Conservation (phyloP, 2,113 vertebrate genomes). For the Sinocyclocheilus anshuiensis region DNA sequence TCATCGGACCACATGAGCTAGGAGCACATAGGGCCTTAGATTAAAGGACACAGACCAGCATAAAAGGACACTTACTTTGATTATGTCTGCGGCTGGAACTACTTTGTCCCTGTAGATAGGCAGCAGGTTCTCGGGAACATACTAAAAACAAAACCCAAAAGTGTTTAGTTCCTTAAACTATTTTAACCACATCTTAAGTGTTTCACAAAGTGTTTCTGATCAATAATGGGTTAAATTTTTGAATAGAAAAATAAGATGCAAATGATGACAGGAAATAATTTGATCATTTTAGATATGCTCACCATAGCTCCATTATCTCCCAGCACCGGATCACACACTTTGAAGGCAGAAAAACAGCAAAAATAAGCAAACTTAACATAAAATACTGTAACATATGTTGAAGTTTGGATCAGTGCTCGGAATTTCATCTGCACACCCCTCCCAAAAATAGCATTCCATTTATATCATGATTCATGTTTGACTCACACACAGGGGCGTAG, state of each 20-base stretch:
- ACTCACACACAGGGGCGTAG: neutral
- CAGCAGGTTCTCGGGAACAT: constrained; percentile 89
- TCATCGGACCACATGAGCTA: neutral
- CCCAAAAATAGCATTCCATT: neutral
- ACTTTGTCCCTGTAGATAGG: constrained; percentile 91
- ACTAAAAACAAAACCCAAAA: constrained; percentile 72
- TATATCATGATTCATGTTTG: neutral
- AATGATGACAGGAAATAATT: too few relatives aligned
- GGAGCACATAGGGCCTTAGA: neutral
- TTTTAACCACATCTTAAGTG: neutral
- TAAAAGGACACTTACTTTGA: constrained; percentile 87
- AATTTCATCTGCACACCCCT: neutral
- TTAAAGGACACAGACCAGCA: neutral
- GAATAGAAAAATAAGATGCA: neutral
- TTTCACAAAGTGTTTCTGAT: neutral
- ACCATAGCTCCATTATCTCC: constrained; percentile 60
- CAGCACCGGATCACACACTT: constrained; percentile 59
- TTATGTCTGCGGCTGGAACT: constrained; percentile 90
- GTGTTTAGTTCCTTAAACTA: neutral
- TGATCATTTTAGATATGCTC: neutral
- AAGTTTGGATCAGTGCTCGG: neutral
- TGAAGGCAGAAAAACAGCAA: constrained; percentile 3
- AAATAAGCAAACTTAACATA: neutral
- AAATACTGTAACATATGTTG: neutral
- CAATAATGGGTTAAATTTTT: neutral